Percentiles rank a stretch among this genome's conserved stretches.
These are phyloP conservation scores for Eulemur albifrons DNA, from an alignment of 2,797 vertebrate genomes.

Conservation along the genomic window DNA sequence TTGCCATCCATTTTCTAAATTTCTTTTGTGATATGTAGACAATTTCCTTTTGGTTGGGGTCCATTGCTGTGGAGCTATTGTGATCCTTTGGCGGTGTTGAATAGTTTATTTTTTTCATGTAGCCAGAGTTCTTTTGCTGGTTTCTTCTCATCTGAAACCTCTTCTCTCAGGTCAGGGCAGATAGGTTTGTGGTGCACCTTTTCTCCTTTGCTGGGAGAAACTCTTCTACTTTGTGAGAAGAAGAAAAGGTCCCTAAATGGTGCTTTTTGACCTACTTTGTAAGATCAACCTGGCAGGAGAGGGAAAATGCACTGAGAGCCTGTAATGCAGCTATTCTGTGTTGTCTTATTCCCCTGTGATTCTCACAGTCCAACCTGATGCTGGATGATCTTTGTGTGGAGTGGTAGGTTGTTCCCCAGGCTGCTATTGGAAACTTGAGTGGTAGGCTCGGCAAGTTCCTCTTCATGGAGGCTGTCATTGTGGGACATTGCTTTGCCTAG, in stretches of 20 bases:
- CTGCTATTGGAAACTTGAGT: background rate
- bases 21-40: background rate
- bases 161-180: no score
- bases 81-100: background rate
- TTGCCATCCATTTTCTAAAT: background rate
- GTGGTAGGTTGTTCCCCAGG: background rate
- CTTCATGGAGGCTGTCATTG: background rate
- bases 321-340: no score
- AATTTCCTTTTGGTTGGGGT: background rate
- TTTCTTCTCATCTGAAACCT: no score
- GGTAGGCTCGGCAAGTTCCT: background rate
- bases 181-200: no score
- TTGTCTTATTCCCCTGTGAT: background rate
- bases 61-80: background rate
- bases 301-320: no score
- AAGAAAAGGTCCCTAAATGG: no score
- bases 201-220: no score
- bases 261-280: no score
- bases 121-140: no score
- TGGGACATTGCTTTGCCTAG: background rate
- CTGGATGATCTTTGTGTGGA: background rate
- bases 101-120: background rate
- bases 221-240: no score
- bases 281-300: no score
- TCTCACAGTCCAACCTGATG: background rate